phyloP scores from a whole-genome alignment of 2,113 vertebrate species.

The Nothoprocta pentlandii region DNA sequence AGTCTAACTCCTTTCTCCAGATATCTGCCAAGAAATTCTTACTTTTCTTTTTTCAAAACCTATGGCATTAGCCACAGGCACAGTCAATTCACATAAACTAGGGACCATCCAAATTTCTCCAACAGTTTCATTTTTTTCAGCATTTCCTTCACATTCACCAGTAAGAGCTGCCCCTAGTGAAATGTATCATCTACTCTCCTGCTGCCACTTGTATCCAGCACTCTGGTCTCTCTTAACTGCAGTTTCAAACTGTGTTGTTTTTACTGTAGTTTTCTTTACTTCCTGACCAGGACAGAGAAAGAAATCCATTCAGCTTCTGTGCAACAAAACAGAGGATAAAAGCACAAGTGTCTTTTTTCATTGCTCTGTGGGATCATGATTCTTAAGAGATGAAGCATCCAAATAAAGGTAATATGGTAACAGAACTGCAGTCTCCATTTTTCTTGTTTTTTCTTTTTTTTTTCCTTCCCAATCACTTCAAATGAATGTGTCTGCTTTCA shows the following conservation, averaged over 20 bases:
- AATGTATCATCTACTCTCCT: fast-evolving
- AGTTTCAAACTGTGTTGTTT: background rate
- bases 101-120: background rate
- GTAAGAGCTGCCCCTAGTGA: background rate
- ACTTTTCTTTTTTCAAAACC: background rate
- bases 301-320: background rate
- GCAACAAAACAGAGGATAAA: background rate
- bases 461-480: background rate
- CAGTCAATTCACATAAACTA: background rate
- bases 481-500: background rate
- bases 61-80: background rate
- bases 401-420: background rate
- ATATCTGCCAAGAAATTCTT: background rate
- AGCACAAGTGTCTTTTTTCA: background rate
- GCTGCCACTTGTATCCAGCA: background rate
- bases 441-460: background rate
- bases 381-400: background rate
- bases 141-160: background rate
- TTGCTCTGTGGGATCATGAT: background rate
- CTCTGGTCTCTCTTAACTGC: background rate
- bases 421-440: background rate
- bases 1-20: background rate
- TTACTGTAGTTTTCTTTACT: constrained; percentile 3
- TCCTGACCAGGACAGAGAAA: background rate
- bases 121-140: background rate